Conservation (phyloP, 2,888 invertebrate genomes). For the Cataglyphis cursor region DNA sequence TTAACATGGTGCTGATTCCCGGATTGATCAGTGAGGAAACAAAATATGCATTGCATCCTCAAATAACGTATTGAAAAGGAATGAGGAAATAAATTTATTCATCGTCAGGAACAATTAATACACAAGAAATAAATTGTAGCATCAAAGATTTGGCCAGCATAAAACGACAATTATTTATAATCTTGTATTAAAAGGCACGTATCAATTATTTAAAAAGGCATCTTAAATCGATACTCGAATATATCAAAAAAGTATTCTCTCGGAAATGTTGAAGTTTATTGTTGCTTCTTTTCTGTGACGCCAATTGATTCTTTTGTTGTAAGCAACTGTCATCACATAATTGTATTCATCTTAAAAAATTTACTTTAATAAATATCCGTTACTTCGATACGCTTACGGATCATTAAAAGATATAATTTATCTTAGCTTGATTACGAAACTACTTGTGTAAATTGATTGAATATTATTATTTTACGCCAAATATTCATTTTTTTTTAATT, state of each 20-base stretch:
- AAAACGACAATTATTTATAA: constrained; percentile 50
- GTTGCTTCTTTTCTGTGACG: neutral
- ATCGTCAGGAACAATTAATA: constrained; percentile 66
- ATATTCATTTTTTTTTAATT: too few relatives aligned
- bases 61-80: constrained; percentile 15
- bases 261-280: neutral
- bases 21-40: constrained; percentile 65
- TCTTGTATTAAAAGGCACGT: neutral
- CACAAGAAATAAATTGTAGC: constrained; percentile 50
- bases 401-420: too few relatives aligned
- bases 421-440: too few relatives aligned
- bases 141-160: neutral
- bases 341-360: neutral
- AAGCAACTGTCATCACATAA: neutral
- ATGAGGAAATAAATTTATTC: constrained; percentile 66
- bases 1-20: constrained; percentile 79
- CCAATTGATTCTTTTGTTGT: neutral
- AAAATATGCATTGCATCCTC: constrained; percentile 26
- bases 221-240: neutral
- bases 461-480: too few relatives aligned
- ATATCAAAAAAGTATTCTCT: neutral
- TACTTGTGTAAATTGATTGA: too few relatives aligned
- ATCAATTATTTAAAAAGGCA: neutral
- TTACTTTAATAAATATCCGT: too few relatives aligned
- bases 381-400: too few relatives aligned